Evolutionary conservation across 1,140 invertebrate genomes (phyloP).

Genomic region (Myzus persicae): DNA sequence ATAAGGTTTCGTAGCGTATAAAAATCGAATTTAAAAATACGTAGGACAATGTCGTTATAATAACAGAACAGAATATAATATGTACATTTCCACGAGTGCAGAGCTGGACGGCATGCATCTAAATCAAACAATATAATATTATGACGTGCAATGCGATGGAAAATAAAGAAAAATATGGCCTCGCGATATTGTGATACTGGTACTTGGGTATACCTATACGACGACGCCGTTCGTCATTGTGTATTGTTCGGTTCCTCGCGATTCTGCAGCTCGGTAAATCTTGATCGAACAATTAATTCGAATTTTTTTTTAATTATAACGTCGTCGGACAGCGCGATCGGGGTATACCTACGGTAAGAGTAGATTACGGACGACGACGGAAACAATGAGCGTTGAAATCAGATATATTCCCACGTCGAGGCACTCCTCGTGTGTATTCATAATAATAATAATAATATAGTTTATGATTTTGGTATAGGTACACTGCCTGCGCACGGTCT

Average conservation of each 20-base stretch:
- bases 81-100: too few species aligned
- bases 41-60: background rate
- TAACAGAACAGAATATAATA: too few species aligned
- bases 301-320: conserved; percentile 19
- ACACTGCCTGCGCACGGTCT: background rate
- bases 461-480: background rate
- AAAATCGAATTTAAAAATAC: background rate
- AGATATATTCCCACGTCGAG: conserved; percentile 49
- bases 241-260: background rate
- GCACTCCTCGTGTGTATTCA: background rate
- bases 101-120: too few species aligned
- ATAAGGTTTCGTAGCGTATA: background rate
- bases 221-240: background rate
- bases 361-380: background rate
- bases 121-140: too few species aligned
- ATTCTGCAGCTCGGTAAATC: background rate
- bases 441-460: background rate
- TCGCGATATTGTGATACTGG: background rate
- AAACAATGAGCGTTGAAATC: conserved; percentile 43
- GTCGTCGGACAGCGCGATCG: background rate
- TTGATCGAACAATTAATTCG: background rate
- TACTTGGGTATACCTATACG: background rate
- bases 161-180: background rate
- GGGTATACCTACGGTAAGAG: background rate
- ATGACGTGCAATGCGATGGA: too few species aligned